phyloP scores from a whole-genome alignment of 2,797 vertebrate species.

The Onychomys leucogaster region DNA sequence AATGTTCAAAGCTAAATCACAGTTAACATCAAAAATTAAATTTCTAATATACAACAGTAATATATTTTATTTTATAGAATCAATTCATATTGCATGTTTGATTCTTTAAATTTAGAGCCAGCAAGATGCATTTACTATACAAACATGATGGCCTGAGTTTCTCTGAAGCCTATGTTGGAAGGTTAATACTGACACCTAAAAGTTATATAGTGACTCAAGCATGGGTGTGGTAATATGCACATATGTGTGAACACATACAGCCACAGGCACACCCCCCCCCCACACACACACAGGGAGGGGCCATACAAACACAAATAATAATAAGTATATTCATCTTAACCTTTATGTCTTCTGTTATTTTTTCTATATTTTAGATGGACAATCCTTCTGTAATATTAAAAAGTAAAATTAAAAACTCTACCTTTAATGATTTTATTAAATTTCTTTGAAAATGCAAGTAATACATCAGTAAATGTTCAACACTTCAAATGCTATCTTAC shows the following conservation, averaged over 20 bases:
- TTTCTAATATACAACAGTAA: not conserved
- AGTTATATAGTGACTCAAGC: not conserved
- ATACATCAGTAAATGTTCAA: not conserved
- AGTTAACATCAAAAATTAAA: not conserved
- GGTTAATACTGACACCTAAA: not conserved
- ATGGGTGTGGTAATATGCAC: fast-evolving
- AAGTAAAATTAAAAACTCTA: not conserved
- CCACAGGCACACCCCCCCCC: not conserved
- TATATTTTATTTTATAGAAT: not conserved
- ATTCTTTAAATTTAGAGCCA: not conserved
- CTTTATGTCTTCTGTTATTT: not conserved
- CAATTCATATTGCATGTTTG: not conserved
- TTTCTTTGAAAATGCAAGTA: not conserved
- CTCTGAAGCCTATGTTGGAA: not conserved
- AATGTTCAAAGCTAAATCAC: not conserved
- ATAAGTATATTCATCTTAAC: not conserved
- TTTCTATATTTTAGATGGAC: not conserved
- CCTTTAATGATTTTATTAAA: not conserved
- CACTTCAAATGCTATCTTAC: not conserved
- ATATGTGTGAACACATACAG: not conserved
- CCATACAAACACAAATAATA: not conserved
- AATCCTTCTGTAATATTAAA: not conserved
- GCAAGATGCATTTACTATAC: not conserved
- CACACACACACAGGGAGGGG: not conserved
- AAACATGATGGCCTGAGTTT: not conserved